A percentile compares a stretch with the other conserved stretches of the same genome.
phyloP scores from a whole-genome alignment of 2,888 invertebrate genomes.

The Melanophora roralis region DNA sequence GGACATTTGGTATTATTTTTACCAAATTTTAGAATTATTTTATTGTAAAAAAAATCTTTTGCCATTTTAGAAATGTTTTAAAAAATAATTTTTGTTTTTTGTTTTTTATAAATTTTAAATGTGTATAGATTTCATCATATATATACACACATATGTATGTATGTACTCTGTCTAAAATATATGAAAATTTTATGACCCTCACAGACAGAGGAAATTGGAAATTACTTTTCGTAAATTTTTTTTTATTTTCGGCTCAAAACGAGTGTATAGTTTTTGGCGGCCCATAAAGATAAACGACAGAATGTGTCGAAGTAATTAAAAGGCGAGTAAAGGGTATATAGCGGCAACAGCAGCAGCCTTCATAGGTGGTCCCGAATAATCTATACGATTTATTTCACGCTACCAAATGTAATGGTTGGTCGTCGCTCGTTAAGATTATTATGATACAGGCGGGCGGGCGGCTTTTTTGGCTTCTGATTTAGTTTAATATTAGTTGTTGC shows the following conservation, averaged over 20 bases:
- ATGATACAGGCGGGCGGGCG: conserved; percentile 26
- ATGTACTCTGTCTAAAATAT: too few relatives aligned
- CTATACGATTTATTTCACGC: conserved; percentile 26
- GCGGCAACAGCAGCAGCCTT: not conserved
- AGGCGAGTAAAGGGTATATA: conserved; percentile 2
- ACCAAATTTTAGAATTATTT: too few relatives aligned
- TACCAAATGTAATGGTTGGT: conserved; percentile 11
- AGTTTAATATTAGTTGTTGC: not conserved
- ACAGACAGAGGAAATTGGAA: not conserved
- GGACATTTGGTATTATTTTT: too few relatives aligned
- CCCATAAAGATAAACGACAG: conserved; percentile 10
- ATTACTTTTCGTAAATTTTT: too few relatives aligned
- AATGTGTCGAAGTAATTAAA: conserved; percentile 41
- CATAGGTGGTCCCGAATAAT: conserved; percentile 43
- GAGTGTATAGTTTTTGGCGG: too few relatives aligned
- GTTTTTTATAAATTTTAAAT: too few relatives aligned
- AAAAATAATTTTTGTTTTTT: too few relatives aligned
- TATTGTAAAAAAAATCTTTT: too few relatives aligned
- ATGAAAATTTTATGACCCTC: too few relatives aligned
- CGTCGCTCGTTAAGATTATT: conserved; percentile 44
- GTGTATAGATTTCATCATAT: too few relatives aligned
- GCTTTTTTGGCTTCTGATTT: conserved; percentile 24
- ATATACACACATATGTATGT: too few relatives aligned
- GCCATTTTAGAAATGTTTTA: too few relatives aligned
- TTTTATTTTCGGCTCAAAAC: conserved; percentile 3